phyloP scores from a whole-genome alignment of 1,140 invertebrate species.

The Periplaneta americana region DNA sequence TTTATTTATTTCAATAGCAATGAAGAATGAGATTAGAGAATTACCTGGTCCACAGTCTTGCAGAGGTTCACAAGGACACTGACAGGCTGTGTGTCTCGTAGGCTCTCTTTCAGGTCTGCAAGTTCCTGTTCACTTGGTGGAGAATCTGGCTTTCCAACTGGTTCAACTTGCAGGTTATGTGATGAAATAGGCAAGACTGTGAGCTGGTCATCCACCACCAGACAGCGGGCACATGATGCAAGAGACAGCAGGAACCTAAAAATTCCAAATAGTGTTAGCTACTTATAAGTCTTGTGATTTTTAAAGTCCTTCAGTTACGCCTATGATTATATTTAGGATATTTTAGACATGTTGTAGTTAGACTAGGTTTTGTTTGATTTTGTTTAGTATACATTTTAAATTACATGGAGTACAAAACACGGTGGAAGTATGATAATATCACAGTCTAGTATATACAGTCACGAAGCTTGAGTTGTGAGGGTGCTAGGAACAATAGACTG shows the following conservation, averaged over 20 bases:
- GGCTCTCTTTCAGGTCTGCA: constrained; percentile 62
- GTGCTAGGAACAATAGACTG: too few species aligned
- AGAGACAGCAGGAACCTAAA: constrained; percentile 85
- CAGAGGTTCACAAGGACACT: constrained; percentile 86
- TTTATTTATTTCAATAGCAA: too few species aligned
- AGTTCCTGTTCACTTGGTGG: constrained; percentile 52
- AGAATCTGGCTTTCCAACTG: constrained; percentile 26
- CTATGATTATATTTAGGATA: too few species aligned
- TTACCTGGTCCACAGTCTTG: constrained; percentile 88
- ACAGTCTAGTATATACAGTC: too few species aligned
- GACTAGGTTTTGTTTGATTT: too few species aligned
- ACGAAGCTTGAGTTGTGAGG: too few species aligned
- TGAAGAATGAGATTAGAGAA: too few species aligned
- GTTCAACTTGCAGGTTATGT: constrained; percentile 58
- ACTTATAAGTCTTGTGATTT: neutral
- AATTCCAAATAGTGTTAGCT: neutral
- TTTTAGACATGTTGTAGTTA: too few species aligned
- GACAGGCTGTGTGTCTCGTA: constrained; percentile 86
- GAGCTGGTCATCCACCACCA: constrained; percentile 92
- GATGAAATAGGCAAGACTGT: constrained; percentile 90
- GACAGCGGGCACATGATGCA: constrained; percentile 77
- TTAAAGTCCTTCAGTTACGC: too few species aligned
- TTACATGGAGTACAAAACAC: too few species aligned
- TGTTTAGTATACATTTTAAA: too few species aligned
- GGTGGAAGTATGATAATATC: too few species aligned